These are phyloP conservation scores for Phania funesta DNA, from an alignment of 2,888 invertebrate genomes.

Conservation along the genomic window DNA sequence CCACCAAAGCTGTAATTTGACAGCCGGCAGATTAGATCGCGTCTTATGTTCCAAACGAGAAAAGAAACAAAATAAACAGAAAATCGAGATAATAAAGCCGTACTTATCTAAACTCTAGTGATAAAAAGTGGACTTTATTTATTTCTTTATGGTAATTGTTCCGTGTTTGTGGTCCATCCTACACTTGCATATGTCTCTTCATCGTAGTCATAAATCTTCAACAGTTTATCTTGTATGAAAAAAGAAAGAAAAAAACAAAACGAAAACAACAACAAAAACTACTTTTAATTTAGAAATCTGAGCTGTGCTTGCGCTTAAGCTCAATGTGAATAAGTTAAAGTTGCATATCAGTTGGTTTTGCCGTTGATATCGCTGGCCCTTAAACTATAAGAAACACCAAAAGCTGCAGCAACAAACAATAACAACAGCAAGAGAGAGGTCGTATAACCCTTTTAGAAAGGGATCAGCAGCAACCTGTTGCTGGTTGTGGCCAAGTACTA, in stretches of 20 bases:
- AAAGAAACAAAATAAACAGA: constrained; percentile 19
- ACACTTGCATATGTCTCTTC: constrained; percentile 67
- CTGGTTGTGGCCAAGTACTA: constrained; percentile 24
- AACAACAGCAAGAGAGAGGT: constrained; percentile 3
- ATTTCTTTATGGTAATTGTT: constrained; percentile 52
- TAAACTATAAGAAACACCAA: constrained; percentile 37
- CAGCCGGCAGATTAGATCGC: constrained; percentile 52
- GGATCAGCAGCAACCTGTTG: constrained; percentile 45
- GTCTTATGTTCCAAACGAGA: constrained; percentile 1
- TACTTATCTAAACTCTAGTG: constrained; percentile 54
- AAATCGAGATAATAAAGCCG: constrained; percentile 53
- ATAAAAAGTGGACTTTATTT: constrained; percentile 51
- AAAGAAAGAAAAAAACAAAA: background rate
- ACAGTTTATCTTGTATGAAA: constrained; percentile 43
- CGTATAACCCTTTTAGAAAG: constrained; percentile 40
- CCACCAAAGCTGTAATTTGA: constrained; percentile 35
- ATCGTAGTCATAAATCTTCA: constrained; percentile 66
- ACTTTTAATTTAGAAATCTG: constrained; percentile 34
- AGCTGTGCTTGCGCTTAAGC: constrained; percentile 44
- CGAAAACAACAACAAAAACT: background rate
- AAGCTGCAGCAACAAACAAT: constrained; percentile 4
- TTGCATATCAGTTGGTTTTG: constrained; percentile 35
- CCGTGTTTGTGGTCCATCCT: constrained; percentile 2
- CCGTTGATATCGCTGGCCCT: constrained; percentile 30
- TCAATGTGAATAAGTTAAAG: constrained; percentile 45